Base-by-base conservation (phyloP, 1,140 invertebrate species). In the Bombus huntii region DNA sequence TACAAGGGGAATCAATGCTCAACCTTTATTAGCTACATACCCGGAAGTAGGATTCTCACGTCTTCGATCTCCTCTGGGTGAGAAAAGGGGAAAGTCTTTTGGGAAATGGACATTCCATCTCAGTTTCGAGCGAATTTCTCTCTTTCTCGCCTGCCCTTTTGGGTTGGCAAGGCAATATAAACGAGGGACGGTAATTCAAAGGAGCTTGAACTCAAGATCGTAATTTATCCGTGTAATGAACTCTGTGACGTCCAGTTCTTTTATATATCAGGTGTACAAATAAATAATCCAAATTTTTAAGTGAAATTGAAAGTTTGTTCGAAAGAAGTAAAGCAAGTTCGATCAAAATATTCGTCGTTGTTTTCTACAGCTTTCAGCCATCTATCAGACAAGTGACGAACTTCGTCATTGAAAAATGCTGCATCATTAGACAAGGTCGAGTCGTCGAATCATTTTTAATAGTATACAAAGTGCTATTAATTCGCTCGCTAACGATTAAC, bases 81-180 rank as follows among this genome's bases (percentile, higher is more conserved):
- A 47, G 76, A 80, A 84, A 84, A 87, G 76, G 68, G 47, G 76
- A 88, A 88, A 88, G 87, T 79, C 80, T 87, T 73, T 57, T 34
- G 70, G 62, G 80, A 88, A 59, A 70, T 42, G 62, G 77, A 39
- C 8, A n/a, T 13, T 74, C 13, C 28, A n/a, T 82, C 70, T 59
- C 34, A 74, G 65, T n/a, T 42, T 62, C 39, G 42, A 31, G 22
- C 12, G 5, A 47, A 82, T 47, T 81, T 62, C n/a, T 28, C 70
- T 34, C 39, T 28, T 53, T 34, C 57, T 42, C 37, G 44, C 15
- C 37, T 31, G 10, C 8, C 65, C 53, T 28, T 81, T 81, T 34
- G 1, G 42, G 9, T 6, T 34, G 15, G 18, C 18, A 31, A 74
- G 9, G n/a, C 42, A 1, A 47, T 47, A 22, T 31, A 72, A 28